A percentile compares a stretch with the other conserved stretches of the same genome.
phyloP scores from a whole-genome alignment of 92 coral and sea anemone genomes.

The Pocillopora meandrina region DNA sequence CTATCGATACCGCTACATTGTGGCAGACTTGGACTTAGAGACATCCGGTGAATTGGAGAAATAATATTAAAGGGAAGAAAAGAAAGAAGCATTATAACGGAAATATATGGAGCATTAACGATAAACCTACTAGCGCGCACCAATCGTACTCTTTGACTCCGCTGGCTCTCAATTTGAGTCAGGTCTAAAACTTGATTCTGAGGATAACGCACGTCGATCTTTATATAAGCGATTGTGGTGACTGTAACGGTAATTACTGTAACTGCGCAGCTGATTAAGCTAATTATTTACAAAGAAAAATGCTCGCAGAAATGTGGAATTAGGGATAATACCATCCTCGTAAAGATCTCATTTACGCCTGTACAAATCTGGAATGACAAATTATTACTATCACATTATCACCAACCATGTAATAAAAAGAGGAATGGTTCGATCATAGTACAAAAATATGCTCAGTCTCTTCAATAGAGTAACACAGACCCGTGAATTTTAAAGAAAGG shows the following conservation, averaged over 20 bases:
- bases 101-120: slow-evolving; percentile 7
- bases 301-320: not conserved
- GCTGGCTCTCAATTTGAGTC: slow-evolving; percentile 2
- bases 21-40: not conserved
- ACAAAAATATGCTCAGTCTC: too few relatives aligned
- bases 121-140: not conserved
- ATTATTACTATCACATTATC: too few relatives aligned
- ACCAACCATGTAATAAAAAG: too few relatives aligned
- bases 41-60: not conserved
- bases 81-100: not conserved
- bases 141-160: not conserved
- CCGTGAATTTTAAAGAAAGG: too few relatives aligned
- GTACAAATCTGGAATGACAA: too few relatives aligned
- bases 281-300: not conserved
- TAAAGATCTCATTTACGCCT: too few relatives aligned
- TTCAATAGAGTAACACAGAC: too few relatives aligned
- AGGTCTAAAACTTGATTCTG: slow-evolving; percentile 7
- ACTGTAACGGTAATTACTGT: not conserved
- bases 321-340: too few relatives aligned
- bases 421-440: too few relatives aligned
- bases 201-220: slow-evolving; percentile 1
- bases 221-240: slow-evolving; percentile 11
- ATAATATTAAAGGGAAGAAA: slow-evolving; percentile 2
- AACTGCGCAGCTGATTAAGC: not conserved
- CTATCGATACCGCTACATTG: not conserved